Evolutionary conservation across 2,888 invertebrate genomes (phyloP), one percentile per base, ranked within the genome.

Genomic region (Rosalia funebris): DNA sequence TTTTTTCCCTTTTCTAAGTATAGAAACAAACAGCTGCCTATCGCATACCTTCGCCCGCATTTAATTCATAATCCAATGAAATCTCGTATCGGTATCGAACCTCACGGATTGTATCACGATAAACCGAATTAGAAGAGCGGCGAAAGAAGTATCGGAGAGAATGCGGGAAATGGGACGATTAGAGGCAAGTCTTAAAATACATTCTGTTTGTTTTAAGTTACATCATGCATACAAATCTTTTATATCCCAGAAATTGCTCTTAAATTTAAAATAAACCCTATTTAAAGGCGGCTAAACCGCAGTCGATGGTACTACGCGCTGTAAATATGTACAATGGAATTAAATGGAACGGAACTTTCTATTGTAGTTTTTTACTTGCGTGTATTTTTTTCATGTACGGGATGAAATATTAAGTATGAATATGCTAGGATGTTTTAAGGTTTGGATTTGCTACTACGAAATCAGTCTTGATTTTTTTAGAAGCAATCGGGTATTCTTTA

Each of bases 171-270:
- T 5, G 25, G 59, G 57, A 55, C 19, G 37, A 31, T 47, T 59
- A 63, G 57, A 56, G 57, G 46, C 50, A 53, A 34, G 42, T 65
- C 64, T 60, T 57, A 64, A 68, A 66, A 68, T 68, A 68, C 57
- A 57, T 61, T 60, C 48, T 65, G 65, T 68, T 65, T 68, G 60
- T 68, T 68, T 63, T 60, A 58, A 61, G 59, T 57, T 56, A 45
- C 56, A 47, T 42, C 54, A 48, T 59, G 53, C 39, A 59, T 59
- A 59, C 59, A 59, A 59, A 59, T 59, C 59, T 59, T 54, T 62
- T 62, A 57, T 53, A 62, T 57, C 56, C 48, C 42, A 56, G 45
- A 58, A 62, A 62, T 44, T 56, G 47, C 50, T 57, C 60, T 45
- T 36, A 55, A 50, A 57, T 54, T 59, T 47, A 54, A 54, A 59